Evolutionary conservation across 1,140 invertebrate genomes (phyloP).

Genomic region (Ceratosolen solmsi): DNA sequence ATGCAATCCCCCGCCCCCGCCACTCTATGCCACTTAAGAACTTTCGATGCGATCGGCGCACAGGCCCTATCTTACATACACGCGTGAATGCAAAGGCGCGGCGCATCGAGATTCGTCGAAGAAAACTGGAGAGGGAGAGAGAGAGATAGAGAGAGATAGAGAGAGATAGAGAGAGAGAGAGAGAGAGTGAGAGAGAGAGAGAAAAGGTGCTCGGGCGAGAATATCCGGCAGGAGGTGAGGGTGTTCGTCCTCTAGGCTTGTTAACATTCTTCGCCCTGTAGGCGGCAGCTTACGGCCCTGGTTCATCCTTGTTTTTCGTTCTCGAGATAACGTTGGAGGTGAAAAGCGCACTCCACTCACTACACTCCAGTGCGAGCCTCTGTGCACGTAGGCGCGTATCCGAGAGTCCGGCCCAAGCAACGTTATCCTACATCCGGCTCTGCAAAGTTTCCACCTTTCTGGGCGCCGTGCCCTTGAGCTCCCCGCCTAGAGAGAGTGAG

Average conservation of each 20-base stretch:
- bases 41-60: constrained; percentile 57
- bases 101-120: too few species aligned
- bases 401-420: background rate
- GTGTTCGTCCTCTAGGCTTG: constrained; percentile 54
- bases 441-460: background rate
- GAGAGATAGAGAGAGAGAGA: too few species aligned
- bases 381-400: background rate
- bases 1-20: constrained; percentile 53
- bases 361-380: background rate
- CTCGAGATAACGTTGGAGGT: constrained; percentile 43
- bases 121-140: too few species aligned
- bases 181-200: constrained; percentile 7
- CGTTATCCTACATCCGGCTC: background rate
- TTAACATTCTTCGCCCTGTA: constrained; percentile 65
- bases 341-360: too few species aligned
- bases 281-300: constrained; percentile 34
- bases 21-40: constrained; percentile 56
- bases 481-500: too few species aligned
- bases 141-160: too few species aligned
- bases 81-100: too few species aligned
- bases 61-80: background rate
- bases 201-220: constrained; percentile 39
- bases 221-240: constrained; percentile 53
- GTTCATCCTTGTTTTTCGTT: constrained; percentile 38
- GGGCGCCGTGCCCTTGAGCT: background rate